A percentile compares a stretch with the other conserved stretches of the same genome.
These are phyloP conservation scores for Anthoptus insignis DNA, from an alignment of 2,888 invertebrate genomes.

Conservation along the genomic window DNA sequence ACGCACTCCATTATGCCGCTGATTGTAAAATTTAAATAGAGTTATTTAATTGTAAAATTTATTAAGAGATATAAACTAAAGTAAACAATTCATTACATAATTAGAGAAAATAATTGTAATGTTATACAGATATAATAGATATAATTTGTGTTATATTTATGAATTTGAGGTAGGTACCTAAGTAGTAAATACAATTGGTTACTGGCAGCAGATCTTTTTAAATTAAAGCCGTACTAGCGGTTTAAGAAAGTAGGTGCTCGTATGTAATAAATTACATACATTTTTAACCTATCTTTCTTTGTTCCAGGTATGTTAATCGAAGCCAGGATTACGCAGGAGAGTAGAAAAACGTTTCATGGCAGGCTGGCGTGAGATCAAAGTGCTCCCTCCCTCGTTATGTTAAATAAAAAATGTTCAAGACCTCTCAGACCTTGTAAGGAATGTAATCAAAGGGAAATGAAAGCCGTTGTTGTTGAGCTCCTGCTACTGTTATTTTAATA, in stretches of 20 bases:
- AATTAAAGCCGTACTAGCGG: too few relatives aligned
- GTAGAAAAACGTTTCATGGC: conserved; percentile 1
- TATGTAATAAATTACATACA: neutral
- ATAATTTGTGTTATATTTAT: too few relatives aligned
- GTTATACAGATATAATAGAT: too few relatives aligned
- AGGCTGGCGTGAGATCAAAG: conserved; percentile 6
- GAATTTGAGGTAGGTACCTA: too few relatives aligned
- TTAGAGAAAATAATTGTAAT: too few relatives aligned
- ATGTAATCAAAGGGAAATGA: conserved; percentile 1
- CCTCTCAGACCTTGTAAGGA: neutral
- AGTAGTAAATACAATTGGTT: too few relatives aligned
- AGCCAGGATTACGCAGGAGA: conserved; percentile 5
- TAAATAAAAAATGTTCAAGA: conserved; percentile 8
- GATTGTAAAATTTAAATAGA: too few relatives aligned
- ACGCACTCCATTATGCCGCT: too few relatives aligned
- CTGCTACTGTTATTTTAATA: conserved; percentile 16
- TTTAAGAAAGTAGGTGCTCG: neutral
- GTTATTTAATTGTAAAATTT: too few relatives aligned
- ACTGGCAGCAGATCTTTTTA: too few relatives aligned
- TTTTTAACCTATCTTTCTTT: conserved; percentile 34
- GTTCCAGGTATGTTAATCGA: conserved; percentile 50
- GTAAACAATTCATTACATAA: too few relatives aligned
- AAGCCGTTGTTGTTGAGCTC: neutral
- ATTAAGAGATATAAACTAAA: too few relatives aligned
- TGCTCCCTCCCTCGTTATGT: neutral